A percentile compares a stretch with the other conserved stretches of the same genome.
Evolutionary conservation across 2,888 invertebrate genomes (phyloP).

Genomic region (Calephelis perditalis): DNA sequence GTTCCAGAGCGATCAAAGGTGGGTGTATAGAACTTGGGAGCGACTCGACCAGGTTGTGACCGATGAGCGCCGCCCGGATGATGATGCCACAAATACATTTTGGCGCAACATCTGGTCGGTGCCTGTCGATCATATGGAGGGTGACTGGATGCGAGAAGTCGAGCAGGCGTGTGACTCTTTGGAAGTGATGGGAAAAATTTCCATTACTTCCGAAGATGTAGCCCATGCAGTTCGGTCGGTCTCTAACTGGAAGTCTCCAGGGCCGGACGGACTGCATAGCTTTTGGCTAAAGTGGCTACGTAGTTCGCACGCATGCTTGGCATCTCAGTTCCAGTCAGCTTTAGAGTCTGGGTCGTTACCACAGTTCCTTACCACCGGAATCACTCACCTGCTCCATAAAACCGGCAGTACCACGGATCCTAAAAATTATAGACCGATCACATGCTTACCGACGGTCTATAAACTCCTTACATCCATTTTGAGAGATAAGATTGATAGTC

Average conservation of each 20-base stretch:
- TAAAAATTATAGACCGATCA: conserved; percentile 10
- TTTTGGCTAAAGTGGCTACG: conserved; percentile 12
- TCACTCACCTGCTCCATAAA: background rate
- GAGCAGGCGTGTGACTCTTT: background rate
- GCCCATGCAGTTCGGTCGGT: background rate
- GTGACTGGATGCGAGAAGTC: background rate
- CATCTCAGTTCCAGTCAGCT: conserved; percentile 5
- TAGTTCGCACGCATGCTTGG: conserved; percentile 11
- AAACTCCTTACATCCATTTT: background rate
- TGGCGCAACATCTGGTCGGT: conserved; percentile 9
- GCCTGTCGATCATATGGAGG: background rate
- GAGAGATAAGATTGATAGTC: background rate
- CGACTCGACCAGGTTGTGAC: too few species aligned
- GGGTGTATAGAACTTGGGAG: too few species aligned
- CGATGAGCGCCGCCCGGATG: too few species aligned
- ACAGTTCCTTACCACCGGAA: conserved; percentile 9
- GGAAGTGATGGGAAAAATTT: background rate
- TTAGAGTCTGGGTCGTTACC: background rate
- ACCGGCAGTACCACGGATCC: too few species aligned
- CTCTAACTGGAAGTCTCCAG: conserved; percentile 11
- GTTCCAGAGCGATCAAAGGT: too few species aligned
- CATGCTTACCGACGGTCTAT: background rate
- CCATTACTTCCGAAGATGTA: background rate
- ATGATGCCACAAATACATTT: background rate
- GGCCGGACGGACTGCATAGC: conserved; percentile 11